phyloP scores from a whole-genome alignment of 30 jellyfish, hydroid and myxozoan genomes.

The Calvadosia cruxmelitensis region DNA sequence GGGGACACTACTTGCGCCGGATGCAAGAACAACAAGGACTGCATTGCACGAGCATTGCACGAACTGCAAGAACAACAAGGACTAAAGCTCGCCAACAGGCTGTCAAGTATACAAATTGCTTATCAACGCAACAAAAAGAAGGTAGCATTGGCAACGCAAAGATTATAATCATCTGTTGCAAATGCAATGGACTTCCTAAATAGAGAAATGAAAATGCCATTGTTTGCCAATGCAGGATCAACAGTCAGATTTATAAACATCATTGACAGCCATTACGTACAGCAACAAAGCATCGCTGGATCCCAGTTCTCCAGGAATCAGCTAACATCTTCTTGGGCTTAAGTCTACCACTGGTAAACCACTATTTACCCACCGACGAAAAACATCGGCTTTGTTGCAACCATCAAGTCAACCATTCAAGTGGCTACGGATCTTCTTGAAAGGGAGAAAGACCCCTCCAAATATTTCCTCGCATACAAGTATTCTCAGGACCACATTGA shows the following conservation, averaged over 20 bases:
- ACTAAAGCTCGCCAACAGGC: background rate
- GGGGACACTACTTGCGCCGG: conserved; percentile 1
- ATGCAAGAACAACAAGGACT: background rate
- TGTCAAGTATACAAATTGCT: background rate
- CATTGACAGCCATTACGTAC: conserved; percentile 21
- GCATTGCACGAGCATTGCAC: background rate
- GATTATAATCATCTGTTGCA: conserved; percentile 11
- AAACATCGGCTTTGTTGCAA: conserved; percentile 22
- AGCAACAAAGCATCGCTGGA: conserved; percentile 6
- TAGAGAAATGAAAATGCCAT: conserved; percentile 26
- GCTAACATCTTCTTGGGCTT: conserved; percentile 15
- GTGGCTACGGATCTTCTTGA: conserved; percentile 4
- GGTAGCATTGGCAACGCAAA: conserved; percentile 20
- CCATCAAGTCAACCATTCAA: conserved; percentile 13
- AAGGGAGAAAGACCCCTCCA: conserved; percentile 16
- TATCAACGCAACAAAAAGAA: background rate
- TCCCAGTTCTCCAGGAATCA: background rate
- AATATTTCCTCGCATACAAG: conserved; percentile 11
- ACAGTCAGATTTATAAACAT: too few relatives aligned
- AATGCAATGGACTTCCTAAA: conserved; percentile 15
- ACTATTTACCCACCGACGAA: conserved; percentile 6
- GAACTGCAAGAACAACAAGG: conserved; percentile 5
- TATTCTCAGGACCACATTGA: conserved; percentile 30
- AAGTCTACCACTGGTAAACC: conserved; percentile 6
- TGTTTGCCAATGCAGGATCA: too few relatives aligned